Conservation (phyloP, 2,888 invertebrate species). For the Cephus pulcher region DNA sequence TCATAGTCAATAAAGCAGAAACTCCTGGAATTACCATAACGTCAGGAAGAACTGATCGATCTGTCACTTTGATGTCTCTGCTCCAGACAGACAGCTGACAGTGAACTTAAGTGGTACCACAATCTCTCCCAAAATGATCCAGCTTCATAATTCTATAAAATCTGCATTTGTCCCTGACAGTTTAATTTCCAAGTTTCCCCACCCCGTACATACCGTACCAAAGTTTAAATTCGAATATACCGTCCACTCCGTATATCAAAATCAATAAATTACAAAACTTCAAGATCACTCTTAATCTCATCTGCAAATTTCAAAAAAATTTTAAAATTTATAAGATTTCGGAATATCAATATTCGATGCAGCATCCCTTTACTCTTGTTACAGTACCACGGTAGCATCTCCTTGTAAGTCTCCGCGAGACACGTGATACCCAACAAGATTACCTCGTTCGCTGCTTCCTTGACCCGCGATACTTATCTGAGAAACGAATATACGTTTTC, state of each 20-base stretch:
- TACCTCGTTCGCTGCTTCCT: not conserved
- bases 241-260: not conserved
- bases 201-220: not conserved
- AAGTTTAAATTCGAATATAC: not conserved
- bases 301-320: not conserved
- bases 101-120: not conserved
- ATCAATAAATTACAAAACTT: not conserved
- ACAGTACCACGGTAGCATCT: too few species aligned
- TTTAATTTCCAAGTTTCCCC: not conserved
- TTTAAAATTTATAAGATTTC: not conserved
- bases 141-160: not conserved
- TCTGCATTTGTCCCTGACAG: conserved; percentile 1
- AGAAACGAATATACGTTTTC: not conserved
- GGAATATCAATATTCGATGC: not conserved
- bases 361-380: not conserved
- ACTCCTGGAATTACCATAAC: not conserved
- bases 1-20: not conserved
- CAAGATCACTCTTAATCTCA: not conserved
- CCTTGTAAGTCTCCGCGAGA: not conserved
- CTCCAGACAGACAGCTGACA: not conserved
- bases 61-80: not conserved
- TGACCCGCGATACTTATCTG: not conserved
- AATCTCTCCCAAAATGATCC: not conserved
- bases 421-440: not conserved
- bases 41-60: not conserved